phyloP scores from a whole-genome alignment of 2,888 invertebrate genomes.

The Plagiodera versicolora region DNA sequence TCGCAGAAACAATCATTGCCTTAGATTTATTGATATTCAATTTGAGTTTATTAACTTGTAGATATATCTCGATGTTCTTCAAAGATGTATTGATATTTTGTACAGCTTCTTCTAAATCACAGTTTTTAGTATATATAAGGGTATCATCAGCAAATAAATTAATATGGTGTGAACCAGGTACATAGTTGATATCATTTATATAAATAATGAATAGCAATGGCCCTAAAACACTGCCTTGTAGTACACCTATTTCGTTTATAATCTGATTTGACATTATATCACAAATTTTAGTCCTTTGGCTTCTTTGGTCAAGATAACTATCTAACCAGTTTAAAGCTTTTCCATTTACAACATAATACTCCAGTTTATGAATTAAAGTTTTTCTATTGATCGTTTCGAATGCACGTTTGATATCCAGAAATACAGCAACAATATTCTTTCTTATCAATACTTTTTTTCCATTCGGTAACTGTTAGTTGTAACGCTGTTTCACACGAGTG shows the following conservation, averaged over 20 bases:
- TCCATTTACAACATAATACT: conserved; percentile 6
- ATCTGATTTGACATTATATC: background rate
- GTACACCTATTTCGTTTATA: conserved; percentile 6
- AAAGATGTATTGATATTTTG: no score
- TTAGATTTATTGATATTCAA: no score
- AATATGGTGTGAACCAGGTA: background rate
- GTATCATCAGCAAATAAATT: no score
- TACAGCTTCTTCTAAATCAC: no score
- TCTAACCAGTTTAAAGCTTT: background rate
- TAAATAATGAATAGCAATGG: background rate
- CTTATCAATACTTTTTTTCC: background rate
- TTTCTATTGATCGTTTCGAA: conserved; percentile 7
- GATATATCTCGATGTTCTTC: no score
- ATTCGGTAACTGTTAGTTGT: background rate
- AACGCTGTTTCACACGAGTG: background rate
- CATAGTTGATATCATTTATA: background rate
- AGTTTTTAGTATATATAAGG: no score
- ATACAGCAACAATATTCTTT: background rate
- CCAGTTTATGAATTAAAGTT: conserved; percentile 1
- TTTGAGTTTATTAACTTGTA: no score
- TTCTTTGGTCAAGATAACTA: conserved; percentile 1
- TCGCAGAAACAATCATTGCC: no score
- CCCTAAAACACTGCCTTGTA: background rate
- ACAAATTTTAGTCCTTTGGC: conserved; percentile 6
- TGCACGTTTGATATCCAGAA: background rate